These are phyloP conservation scores for Amphiprion ocellaris DNA, from an alignment of 2,113 vertebrate species.

Conservation along the genomic window DNA sequence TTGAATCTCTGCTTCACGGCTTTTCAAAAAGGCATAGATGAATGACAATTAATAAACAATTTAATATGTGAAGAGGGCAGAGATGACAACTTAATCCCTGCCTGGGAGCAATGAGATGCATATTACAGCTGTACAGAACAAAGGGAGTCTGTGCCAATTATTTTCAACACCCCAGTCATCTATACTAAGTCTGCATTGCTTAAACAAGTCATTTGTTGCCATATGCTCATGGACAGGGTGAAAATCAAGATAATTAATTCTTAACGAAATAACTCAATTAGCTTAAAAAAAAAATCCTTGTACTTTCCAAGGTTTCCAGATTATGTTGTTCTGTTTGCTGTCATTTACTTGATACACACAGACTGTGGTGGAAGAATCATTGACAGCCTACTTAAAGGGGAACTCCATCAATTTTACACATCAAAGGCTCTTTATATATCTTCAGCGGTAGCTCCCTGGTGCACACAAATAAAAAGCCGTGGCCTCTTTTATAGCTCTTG, in stretches of 20 bases:
- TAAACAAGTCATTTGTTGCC: neutral
- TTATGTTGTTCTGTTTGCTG: neutral
- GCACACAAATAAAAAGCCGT: neutral
- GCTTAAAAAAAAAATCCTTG: neutral
- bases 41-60: neutral
- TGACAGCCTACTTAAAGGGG: neutral
- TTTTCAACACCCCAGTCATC: neutral
- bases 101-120: neutral
- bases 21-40: neutral
- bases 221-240: neutral
- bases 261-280: neutral
- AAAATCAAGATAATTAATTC: neutral
- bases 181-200: neutral
- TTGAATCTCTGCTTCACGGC: neutral
- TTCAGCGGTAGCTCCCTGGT: neutral
- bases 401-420: neutral
- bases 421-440: neutral
- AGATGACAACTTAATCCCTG: conserved; percentile 2
- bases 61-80: neutral
- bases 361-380: neutral
- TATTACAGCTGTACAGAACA: neutral
- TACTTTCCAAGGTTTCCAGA: neutral
- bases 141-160: conserved; percentile 19
- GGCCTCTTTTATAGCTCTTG: neutral
- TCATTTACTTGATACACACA: neutral